Evolutionary conservation across 1,140 invertebrate genomes (phyloP), one percentile per base, ranked within the genome.

Genomic region (Drosophila willistoni): DNA sequence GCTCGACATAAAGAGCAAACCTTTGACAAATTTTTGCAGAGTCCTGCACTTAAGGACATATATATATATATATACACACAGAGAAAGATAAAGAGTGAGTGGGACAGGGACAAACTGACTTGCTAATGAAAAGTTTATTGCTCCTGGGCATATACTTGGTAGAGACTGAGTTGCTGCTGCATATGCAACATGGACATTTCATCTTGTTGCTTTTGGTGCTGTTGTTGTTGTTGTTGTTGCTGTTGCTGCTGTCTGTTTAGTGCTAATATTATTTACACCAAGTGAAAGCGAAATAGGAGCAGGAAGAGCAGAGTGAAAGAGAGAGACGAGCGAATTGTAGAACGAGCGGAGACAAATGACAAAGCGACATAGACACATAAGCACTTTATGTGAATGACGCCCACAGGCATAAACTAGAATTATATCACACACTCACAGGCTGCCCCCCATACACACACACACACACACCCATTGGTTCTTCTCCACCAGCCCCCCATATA

Each of bases 91-190:
- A 63, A 64, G 63, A 73, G 62, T 67, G n/a, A 78, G 68, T 64
- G 77, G 39, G 39, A 71, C 75, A 72, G 74, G 60, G 73, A 71
- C 64, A 77, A 81, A 72, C 75, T 66, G 83, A 87, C 84, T 87
- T 87, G 83, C 83, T 87, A 87, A 87, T 87, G 83, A 87, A 87
- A 87, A 87, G 77, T 89, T 87, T 87, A 87, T 83, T 86, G 77
- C 83, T 70, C 68, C 61, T 57, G 76, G 83, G 79, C 64, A 60
- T 71, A 64, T 73, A 84, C 81, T 73, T 71, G 64, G 61, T 64
- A 29, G 36, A 63, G 33, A 59, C 60, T 42, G 41, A 69, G 56
- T 33, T 39, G 64, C 60, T 54, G 51, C 70, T 78, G 61, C 65
- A 79, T 63, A 67, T 71, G 77, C 63, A 79, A 68, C 74, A 22